Evolutionary conservation across 1,140 invertebrate species (phyloP).

Genomic region (Brachystomella parvula): DNA sequence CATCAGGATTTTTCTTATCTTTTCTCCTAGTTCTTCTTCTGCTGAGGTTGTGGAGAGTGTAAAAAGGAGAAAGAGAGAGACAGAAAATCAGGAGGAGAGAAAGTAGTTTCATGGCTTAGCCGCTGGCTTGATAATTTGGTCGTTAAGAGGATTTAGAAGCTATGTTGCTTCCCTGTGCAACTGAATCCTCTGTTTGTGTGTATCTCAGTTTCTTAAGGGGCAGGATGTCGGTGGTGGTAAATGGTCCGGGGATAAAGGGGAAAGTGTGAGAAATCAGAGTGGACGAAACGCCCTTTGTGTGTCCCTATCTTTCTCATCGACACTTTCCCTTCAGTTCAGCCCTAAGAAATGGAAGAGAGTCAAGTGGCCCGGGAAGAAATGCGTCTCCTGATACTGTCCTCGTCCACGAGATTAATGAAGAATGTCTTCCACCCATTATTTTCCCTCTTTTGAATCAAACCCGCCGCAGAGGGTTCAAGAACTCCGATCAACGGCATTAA

Average conservation of each 20-base stretch:
- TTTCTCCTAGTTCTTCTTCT: background rate
- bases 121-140: constrained; percentile 40
- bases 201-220: background rate
- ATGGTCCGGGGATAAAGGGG: background rate
- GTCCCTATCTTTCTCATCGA: constrained; percentile 26
- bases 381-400: constrained; percentile 36
- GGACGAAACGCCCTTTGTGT: constrained; percentile 27
- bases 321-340: constrained; percentile 24
- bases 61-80: constrained; percentile 11
- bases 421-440: constrained; percentile 21
- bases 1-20: constrained; percentile 42
- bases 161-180: constrained; percentile 36
- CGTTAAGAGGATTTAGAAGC: constrained; percentile 39
- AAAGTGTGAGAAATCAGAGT: no score
- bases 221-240: background rate
- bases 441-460: background rate
- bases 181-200: constrained; percentile 20
- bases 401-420: constrained; percentile 39
- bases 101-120: constrained; percentile 38
- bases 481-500: constrained; percentile 34
- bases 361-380: constrained; percentile 33
- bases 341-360: constrained; percentile 21
- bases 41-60: background rate
- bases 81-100: constrained; percentile 26
- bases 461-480: background rate